Base-by-base conservation (phyloP, 2,797 vertebrate species). In the Lithobates sylvaticus region DNA sequence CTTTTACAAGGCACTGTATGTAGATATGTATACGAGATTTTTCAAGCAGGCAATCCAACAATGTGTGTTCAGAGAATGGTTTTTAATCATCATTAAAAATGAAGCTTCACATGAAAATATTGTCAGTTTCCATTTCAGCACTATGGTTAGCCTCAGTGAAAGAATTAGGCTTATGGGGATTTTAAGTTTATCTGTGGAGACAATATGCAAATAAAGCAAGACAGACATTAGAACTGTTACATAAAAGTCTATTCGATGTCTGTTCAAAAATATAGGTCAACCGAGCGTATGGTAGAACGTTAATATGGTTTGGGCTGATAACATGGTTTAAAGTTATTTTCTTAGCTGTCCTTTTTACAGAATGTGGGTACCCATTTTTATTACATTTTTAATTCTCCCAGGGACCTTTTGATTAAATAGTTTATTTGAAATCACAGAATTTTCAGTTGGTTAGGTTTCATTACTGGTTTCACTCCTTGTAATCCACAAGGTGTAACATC, bases 51-150 rank as follows among this genome's bases (percentile, higher is more conserved):
- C 16, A 54, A 13, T 54, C 15, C 50, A 54, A 18, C 50, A 54
- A 12, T 47, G 44, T 47, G 44, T 47, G 44, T 15, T 47, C 10
- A 15, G 44, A 47, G 2, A 15, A 5, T 13, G 44, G 50, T 54
- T 54, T 54, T 54, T 54, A 54, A 54, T 54, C 50, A 3, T 50
- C 15, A 54, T 54, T 54, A 54, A 54, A 47, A 16, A 54, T 54
- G 50, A 15, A 54, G 50, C 50, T 54, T 32, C 50, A 44, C 64
- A 47, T 78, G 61, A 68, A 54, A 78, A 68, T 44, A 12, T 64
- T 67, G 36, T 78, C 76, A 78, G 76, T 67, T 78, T 78, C 61
- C 67, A 27, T 78, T 78, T 78, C 26, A 27, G 76, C 34, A 3
- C 15, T 54, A 78, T 34, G 64, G 58, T 26, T 78, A n/a, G 32